Evolutionary conservation across 2,113 vertebrate genomes (phyloP), one percentile per base, ranked within the genome.

Genomic region (Telmatochromis sp.): DNA sequence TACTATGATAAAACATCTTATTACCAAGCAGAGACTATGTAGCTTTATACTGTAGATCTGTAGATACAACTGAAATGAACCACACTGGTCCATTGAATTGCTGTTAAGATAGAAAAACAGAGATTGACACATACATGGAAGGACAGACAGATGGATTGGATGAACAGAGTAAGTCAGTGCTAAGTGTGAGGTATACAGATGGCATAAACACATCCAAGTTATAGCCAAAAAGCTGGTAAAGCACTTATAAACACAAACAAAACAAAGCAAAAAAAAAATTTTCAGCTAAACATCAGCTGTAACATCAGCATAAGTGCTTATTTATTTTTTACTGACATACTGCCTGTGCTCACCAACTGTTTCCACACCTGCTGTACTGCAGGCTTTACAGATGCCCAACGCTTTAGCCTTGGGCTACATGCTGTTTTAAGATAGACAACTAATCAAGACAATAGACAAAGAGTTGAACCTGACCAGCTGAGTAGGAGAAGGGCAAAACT

Each of bases 361-460:
- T 82, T 82, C n/a, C 35, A 86, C 80, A 58, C 42, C 65, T 80
- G 83, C 81, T 91, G 17, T 79, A 50, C 33, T 53, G 50, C 23
- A 68, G 60, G 57, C 14, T 83, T 60, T 68, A 65, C 86, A 86
- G 54, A 83, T 80, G 83, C 23, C 45, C 2, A 2, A 35, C 60
- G 51, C 19, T 63, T 63, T 21, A 63, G 81, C 91, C 85, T 68
- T 35, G 63, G 80, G 81, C 84, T 37, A 45, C 12, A 15, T 63
- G 42, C 58, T 3, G 19, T 84, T 84, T 83, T 83, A 78, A 84
- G 19, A 8, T 17, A 79, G 60, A 86, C 83, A 89, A 53, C 81
- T 87, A 91, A 90, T 91, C 40, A 83, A 33, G 28, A 81, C 19
- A n/a, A 91, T 13, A 71, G 60, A 42, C 17, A 83, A 65, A 63